A percentile compares a stretch with the other conserved stretches of the same genome.
Conservation (phyloP, 2,888 invertebrate genomes). For the Catocala fraxini region DNA sequence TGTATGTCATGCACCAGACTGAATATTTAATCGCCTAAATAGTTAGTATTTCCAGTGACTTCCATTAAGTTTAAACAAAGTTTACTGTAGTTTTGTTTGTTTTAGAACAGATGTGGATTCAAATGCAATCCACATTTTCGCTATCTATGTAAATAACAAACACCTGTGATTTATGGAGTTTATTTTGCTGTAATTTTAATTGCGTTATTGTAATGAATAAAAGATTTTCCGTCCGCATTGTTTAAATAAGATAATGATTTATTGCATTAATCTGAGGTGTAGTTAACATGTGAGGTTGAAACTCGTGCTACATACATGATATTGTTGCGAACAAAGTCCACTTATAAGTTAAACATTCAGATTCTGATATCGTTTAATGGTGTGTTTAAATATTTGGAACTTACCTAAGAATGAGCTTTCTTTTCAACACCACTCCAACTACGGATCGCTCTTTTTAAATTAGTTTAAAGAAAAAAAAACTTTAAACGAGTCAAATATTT, state of each 20-base stretch:
- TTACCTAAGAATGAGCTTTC: too few species aligned
- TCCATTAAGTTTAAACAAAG: background rate
- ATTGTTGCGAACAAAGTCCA: background rate
- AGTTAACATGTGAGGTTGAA: constrained; percentile 13
- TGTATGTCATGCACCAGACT: constrained; percentile 3
- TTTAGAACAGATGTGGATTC: too few species aligned
- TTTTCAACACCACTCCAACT: too few species aligned
- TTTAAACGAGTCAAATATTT: too few species aligned
- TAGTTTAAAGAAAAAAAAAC: too few species aligned
- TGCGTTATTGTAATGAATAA: constrained; percentile 14
- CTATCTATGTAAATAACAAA: too few species aligned
- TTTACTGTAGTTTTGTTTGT: too few species aligned
- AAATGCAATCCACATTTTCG: too few species aligned
- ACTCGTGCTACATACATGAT: background rate
- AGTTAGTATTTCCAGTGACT: too few species aligned
- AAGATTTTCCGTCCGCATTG: constrained; percentile 21
- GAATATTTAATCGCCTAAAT: background rate
- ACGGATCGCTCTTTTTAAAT: too few species aligned
- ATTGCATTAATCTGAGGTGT: constrained; percentile 18
- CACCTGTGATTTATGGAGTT: background rate
- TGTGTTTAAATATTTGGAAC: too few species aligned
- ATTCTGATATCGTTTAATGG: too few species aligned
- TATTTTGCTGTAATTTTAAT: constrained; percentile 4
- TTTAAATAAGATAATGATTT: constrained; percentile 15
- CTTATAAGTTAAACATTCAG: background rate